Conservation (phyloP, 2,888 invertebrate species). For the Parasteatoda lunata region DNA sequence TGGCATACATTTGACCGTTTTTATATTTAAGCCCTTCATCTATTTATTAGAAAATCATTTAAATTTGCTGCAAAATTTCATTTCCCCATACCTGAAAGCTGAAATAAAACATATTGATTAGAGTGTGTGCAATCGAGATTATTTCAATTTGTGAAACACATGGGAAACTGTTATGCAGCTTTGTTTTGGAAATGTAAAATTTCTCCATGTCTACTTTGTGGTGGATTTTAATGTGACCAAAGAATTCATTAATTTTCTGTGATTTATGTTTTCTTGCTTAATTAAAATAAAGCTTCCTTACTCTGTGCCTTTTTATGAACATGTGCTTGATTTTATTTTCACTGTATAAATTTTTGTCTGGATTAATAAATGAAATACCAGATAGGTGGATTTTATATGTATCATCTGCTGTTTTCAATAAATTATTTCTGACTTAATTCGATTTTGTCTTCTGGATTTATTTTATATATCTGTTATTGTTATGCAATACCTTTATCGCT, state of each 20-base stretch:
- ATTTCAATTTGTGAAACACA: background rate
- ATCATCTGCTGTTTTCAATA: constrained; percentile 42
- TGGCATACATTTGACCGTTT: too few species aligned
- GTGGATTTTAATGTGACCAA: constrained; percentile 45
- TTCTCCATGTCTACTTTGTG: background rate
- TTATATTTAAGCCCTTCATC: background rate
- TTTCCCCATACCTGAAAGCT: background rate
- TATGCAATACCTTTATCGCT: too few species aligned
- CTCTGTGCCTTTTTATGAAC: constrained; percentile 30
- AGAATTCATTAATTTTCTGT: constrained; percentile 44
- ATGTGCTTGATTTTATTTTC: constrained; percentile 25
- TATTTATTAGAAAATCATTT: background rate
- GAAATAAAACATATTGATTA: constrained; percentile 4
- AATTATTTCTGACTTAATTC: constrained; percentile 42
- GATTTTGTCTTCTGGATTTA: too few species aligned
- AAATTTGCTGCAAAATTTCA: background rate
- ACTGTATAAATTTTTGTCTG: constrained; percentile 31
- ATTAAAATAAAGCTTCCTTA: constrained; percentile 18
- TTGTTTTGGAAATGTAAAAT: constrained; percentile 6
- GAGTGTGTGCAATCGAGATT: background rate
- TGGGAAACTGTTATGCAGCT: background rate
- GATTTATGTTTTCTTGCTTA: constrained; percentile 18
- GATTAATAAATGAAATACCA: background rate
- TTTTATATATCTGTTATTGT: too few species aligned
- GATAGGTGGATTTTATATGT: constrained; percentile 40